Conservation (phyloP, 2,113 vertebrate species). For the Carassius auratus region DNA sequence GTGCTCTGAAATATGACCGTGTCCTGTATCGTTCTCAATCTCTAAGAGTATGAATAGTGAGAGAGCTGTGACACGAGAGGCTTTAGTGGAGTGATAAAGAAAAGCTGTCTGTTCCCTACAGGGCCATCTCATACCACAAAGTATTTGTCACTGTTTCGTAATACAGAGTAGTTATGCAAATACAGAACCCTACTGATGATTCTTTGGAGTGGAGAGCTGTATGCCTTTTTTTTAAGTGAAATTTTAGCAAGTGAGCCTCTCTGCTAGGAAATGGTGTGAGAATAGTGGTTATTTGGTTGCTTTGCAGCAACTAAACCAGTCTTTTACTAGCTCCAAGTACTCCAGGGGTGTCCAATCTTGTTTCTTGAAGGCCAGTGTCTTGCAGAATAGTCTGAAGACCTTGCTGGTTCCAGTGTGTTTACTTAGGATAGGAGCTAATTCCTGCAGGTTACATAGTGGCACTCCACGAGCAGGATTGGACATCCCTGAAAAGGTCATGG, state of each 20-base stretch:
- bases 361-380: neutral
- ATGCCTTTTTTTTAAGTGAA: neutral
- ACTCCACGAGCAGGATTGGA: neutral
- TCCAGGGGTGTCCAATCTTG: neutral
- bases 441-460: neutral
- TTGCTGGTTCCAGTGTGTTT: neutral
- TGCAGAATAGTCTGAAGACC: neutral
- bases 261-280: neutral
- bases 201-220: neutral
- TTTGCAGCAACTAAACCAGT: neutral
- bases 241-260: neutral
- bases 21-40: constrained; percentile 24
- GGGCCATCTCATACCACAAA: neutral
- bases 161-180: constrained; percentile 38
- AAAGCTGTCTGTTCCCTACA: neutral
- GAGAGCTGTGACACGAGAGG: constrained; percentile 22
- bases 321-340: neutral
- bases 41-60: constrained; percentile 17
- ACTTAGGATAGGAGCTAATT: neutral
- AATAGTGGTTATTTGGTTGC: neutral
- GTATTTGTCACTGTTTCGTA: constrained; percentile 10
- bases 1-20: constrained; percentile 49
- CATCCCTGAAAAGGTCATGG: neutral
- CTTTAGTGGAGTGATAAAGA: constrained; percentile 23
- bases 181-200: neutral